phyloP scores from a whole-genome alignment of 2,888 invertebrate genomes.

The Ypsolopha scabrella region DNA sequence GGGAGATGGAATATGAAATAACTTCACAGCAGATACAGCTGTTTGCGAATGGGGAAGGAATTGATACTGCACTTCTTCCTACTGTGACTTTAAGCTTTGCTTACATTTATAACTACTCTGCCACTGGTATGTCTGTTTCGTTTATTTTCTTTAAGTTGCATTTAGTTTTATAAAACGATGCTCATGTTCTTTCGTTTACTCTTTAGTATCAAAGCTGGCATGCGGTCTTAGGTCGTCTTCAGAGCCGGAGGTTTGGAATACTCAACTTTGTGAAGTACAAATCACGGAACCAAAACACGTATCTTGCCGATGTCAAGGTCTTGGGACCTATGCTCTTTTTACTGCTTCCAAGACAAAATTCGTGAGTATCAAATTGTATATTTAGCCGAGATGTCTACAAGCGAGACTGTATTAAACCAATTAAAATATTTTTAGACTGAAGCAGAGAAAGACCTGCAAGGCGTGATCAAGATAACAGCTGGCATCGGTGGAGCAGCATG shows the following conservation, averaged over 20 bases:
- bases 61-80: conserved; percentile 43
- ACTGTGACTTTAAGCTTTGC: conserved; percentile 46
- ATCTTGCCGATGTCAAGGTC: conserved; percentile 44
- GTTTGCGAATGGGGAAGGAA: conserved; percentile 30
- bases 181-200: background rate
- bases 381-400: no score
- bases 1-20: conserved; percentile 74
- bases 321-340: conserved; percentile 51
- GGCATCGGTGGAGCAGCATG: conserved; percentile 54
- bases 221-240: conserved; percentile 55
- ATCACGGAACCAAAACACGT: conserved; percentile 44
- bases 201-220: conserved; percentile 40
- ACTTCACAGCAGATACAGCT: conserved; percentile 68
- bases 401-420: no score
- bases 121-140: conserved; percentile 33
- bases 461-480: conserved; percentile 47
- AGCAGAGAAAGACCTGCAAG: conserved; percentile 46
- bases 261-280: conserved; percentile 49
- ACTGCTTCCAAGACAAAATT: conserved; percentile 44
- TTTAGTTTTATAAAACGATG: no score
- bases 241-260: conserved; percentile 60
- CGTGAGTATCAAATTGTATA: conserved; percentile 26
- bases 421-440: conserved; percentile 33
- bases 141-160: no score
- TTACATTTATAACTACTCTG: conserved; percentile 49